Base-by-base conservation (phyloP, 2,113 vertebrate genomes). In the Tetrax tetrax region DNA sequence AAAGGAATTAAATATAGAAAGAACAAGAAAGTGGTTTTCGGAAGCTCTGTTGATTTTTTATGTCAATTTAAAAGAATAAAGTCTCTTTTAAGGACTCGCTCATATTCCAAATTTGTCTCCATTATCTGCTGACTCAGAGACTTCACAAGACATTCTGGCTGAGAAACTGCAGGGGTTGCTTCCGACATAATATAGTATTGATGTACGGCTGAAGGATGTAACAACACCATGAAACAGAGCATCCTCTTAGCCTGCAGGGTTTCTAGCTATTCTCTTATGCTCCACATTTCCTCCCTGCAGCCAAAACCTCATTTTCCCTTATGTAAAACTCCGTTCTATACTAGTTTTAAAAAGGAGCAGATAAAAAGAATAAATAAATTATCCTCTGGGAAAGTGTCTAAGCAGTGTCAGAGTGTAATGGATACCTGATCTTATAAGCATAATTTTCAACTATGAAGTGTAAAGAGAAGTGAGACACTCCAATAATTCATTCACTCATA, bases 81-180 rank as follows among this genome's bases (percentile, higher is more conserved):
- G 21, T 71, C 60, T 60, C 68, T 92, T 93, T 68, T 86, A 81
- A 96, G 38, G 22, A 74, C 38, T 77, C 51, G 80, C 41, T 93
- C 68, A 87, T 93, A 81, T 81, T 51, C 88, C 57, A 72, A 71
- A 91, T 95, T 93, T 82, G 72, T 78, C 86, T 95, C 70, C 86
- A 82, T 87, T 93, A 96, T 92, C 76, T 96, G 96, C 95, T 97
- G 96, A 96, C 86, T 95, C 90, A 89, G 94, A 94, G 45, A 87
- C 89, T 95, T 97, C 96, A 93, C 80, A 95, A 78, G 89, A 90
- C 76, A 64, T 48, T 92, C 68, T 57, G 92, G 68, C 90, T 93
- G 89, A 35, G 83, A 92, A 95, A 89, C 95, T 71, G 89, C 94
- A 96, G 95, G 94, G 77, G 86, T 89, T 96, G 86, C 80, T 96